Conservation (phyloP, 2,888 invertebrate genomes). For the Idaea aversata region DNA sequence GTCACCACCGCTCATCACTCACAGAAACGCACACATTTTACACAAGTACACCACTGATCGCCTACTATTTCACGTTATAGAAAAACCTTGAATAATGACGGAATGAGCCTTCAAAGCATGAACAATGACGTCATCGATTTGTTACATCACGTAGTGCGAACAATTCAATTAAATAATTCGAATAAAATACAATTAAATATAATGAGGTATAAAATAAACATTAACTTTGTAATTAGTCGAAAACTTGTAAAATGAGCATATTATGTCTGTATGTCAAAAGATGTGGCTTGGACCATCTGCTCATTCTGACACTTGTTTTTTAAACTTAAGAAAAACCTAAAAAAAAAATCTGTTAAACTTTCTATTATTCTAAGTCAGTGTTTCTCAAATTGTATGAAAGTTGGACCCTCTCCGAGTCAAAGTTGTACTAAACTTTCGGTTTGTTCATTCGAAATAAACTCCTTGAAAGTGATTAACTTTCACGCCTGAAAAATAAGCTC, state of each 20-base stretch:
- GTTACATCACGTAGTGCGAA: too few relatives aligned
- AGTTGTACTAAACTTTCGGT: background rate
- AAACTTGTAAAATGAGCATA: too few relatives aligned
- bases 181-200: too few relatives aligned
- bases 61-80: background rate
- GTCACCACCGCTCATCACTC: conserved; percentile 60
- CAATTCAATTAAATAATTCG: too few relatives aligned
- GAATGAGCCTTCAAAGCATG: too few relatives aligned
- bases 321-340: background rate
- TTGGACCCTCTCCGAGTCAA: background rate
- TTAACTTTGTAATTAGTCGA: too few relatives aligned
- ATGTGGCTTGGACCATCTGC: background rate
- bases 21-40: conserved; percentile 13
- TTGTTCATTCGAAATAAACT: background rate
- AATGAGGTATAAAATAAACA: too few relatives aligned
- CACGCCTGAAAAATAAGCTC: background rate
- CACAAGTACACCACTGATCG: conserved; percentile 13
- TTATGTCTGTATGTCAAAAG: too few relatives aligned
- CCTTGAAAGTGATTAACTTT: background rate
- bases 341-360: background rate
- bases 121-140: too few relatives aligned
- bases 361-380: background rate
- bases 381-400: background rate
- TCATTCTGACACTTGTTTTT: background rate
- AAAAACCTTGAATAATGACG: too few relatives aligned